Conservation (phyloP, 2,113 vertebrate genomes). For the Falcunculus frontatus region DNA sequence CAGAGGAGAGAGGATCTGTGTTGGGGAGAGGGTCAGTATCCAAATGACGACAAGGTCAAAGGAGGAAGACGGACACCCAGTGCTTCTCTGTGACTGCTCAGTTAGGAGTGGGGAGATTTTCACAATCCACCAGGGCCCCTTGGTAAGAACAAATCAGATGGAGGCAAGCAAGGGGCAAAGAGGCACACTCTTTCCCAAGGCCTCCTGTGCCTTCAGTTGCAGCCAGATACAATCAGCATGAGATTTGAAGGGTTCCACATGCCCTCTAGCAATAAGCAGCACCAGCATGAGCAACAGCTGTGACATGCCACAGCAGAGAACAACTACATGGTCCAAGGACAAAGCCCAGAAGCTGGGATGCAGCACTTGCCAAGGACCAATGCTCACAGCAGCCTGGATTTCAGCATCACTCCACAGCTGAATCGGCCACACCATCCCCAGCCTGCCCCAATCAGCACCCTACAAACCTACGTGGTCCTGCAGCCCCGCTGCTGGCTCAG, state of each 20-base stretch:
- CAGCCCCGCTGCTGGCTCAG: not conserved
- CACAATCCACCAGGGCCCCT: not conserved
- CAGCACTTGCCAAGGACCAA: not conserved
- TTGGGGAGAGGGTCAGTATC: not conserved
- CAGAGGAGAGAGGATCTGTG: not conserved
- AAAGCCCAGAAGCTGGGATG: not conserved
- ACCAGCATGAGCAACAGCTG: not conserved
- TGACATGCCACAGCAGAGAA: not conserved
- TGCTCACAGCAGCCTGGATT: not conserved
- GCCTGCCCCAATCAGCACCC: not conserved
- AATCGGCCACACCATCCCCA: not conserved
- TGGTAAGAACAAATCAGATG: not conserved
- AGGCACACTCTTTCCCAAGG: not conserved
- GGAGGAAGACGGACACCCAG: not conserved
- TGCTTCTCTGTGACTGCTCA: not conserved
- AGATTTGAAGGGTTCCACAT: not conserved
- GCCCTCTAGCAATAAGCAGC: not conserved
- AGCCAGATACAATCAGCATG: not conserved
- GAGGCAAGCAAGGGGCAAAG: not conserved
- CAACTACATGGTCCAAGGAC: rapidly evolving
- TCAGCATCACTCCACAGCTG: not conserved
- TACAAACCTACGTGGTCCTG: not conserved
- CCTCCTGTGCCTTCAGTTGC: not conserved
- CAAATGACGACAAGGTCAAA: not conserved
- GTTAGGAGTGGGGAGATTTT: not conserved